Evolutionary conservation across 2,888 invertebrate genomes (phyloP), one percentile per base, ranked within the genome.

Genomic region (Metalampra italica): DNA sequence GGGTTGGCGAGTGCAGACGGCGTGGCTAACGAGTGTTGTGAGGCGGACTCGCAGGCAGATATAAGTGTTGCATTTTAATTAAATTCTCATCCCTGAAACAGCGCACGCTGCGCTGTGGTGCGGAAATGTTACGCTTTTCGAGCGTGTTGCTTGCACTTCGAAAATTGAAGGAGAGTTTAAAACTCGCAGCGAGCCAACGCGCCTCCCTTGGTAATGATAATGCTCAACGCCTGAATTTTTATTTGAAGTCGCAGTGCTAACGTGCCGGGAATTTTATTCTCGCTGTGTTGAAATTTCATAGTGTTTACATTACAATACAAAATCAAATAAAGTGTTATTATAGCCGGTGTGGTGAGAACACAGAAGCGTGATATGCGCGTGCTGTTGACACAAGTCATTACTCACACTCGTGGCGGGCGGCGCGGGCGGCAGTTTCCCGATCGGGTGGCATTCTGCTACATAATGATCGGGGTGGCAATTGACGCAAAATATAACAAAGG

Each of bases 51-150:
- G 53, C 55, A 49, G 55, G 64, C 69, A 62, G 63, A 60, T 65
- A 66, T 68, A 63, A 75, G 68, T 64, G 66, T 66, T 69, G 68
- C 66, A 63, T 74, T 82, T 83, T 79, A 82, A 82, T 82, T 78
- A 81, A 81, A 79, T 76, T 64, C 75, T 72, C 69, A 67, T 71
- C 62, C 64, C 56, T 38, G 62, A 52, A 65, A 71, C 68, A 65
- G 64, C 61, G 57, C 57, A 64, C 61, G 57, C 57, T 36, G 32
- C 5, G 56, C 62, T 53, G 49, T 50, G 55, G 57, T 55, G 62
- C 53, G 56, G 52, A 58, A 57, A 53, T 57, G 58, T 66, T 48
- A 36, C 1, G 7, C 60, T 68, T 75, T 73, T 71, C 51, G 54
- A 64, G 57, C 54, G 59, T 60, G 65, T 60, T 59, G 55, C 59